Percentiles rank a stretch among this genome's conserved stretches.
Conservation (phyloP, 2,797 vertebrate species). For the Premnoplex brunnescens region DNA sequence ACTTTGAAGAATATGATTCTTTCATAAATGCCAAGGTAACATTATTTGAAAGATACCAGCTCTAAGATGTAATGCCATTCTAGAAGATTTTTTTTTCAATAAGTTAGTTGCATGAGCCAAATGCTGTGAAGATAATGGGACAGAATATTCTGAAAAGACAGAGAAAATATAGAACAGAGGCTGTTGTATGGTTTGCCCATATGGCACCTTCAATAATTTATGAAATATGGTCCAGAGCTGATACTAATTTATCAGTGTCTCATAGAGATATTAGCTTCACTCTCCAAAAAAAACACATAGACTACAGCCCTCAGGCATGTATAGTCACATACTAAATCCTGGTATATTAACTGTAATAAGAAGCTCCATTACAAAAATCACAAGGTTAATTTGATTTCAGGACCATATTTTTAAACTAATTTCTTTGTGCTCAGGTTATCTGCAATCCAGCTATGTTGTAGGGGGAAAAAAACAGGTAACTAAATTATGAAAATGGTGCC, state of each 20-base stretch:
- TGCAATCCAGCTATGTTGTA: neutral
- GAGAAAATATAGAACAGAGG: neutral
- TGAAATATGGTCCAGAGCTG: neutral
- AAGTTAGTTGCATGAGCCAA: neutral
- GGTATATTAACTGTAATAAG: neutral
- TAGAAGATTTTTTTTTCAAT: neutral
- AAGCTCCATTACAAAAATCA: neutral
- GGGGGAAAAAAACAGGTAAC: neutral
- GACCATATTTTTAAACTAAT: neutral
- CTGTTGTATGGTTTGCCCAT: neutral
- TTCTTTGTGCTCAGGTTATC: neutral
- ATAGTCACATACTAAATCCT: neutral
- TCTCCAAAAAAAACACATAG: neutral
- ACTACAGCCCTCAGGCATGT: neutral
- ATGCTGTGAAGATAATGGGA: neutral
- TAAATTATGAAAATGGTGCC: neutral
- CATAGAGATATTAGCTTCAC: neutral
- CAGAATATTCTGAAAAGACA: neutral
- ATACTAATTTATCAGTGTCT: neutral
- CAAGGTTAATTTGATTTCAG: neutral
- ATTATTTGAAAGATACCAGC: neutral
- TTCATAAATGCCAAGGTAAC: neutral
- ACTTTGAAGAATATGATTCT: neutral
- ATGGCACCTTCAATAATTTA: neutral
- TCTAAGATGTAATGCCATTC: neutral